Base-by-base conservation (phyloP, 2,113 vertebrate genomes). In the Tonatia bakeri region DNA sequence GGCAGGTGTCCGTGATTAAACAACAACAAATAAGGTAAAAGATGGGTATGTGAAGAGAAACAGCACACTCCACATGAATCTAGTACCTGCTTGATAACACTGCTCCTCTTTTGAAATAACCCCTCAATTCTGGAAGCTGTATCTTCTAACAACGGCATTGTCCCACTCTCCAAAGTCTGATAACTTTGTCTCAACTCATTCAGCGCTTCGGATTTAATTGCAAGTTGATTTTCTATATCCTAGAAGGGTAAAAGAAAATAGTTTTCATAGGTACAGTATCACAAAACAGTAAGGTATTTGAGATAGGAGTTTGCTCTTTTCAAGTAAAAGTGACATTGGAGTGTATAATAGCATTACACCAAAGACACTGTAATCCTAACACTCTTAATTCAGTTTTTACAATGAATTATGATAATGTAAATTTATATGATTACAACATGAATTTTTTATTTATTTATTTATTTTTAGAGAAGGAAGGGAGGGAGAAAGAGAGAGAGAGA, bases 161-260 rank as follows among this genome's bases (percentile, higher is more conserved):
- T 69, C 40, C 52, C 81, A 0, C 45, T 92, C 88, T 94, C 97
- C 4, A 59, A 87, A 90, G 95, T 77, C 52, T 98, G 83, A 26
- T 26, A 84, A 67, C 86, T 94, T 81, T 98, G 84, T 79, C 95
- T 98, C 83, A 99, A 15, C 77, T 99, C 98, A 95, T 98, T 98
- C 31, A 99, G 97, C n/a, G 94, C 98, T 80, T 97, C 97, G 20
- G 94, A 97, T 90, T 98, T 99, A 79, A 92, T 2, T 17, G 52
- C 19, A 38, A 99, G 98, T 61, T 99, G 98, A 96, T 98, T 98
- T 97, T 99, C 98, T 20, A 99, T 90, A 10, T 98, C 98, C 99
- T 99, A 95, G 83, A 80, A 69, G 50, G 69, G 10, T 15, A 54
- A 91, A 31, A 64, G 36, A 28, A 52, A 64, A 94, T 28, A 3